phyloP scores from a whole-genome alignment of 2,888 invertebrate species.

The Allacma fusca region DNA sequence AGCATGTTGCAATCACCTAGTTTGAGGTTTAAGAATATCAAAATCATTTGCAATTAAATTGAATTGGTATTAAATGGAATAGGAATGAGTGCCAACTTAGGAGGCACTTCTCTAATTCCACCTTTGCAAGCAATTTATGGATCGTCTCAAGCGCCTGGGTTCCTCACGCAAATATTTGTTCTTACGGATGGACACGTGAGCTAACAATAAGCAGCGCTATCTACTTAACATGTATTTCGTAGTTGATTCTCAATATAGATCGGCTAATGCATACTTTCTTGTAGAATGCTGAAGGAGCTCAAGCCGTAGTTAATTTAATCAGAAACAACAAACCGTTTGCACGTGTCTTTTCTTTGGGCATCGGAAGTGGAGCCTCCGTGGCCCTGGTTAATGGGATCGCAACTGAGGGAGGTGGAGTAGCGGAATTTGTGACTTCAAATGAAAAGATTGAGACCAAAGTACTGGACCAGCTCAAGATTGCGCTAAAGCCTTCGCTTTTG shows the following conservation, averaged over 20 bases:
- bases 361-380: not conserved
- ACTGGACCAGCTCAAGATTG: not conserved
- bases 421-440: not conserved
- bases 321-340: not conserved
- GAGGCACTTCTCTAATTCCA: not conserved
- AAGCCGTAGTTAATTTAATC: not conserved
- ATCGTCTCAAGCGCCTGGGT: not conserved
- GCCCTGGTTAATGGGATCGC: not conserved
- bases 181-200: constrained; percentile 2
- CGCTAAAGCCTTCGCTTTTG: not conserved
- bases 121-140: not conserved
- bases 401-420: not conserved
- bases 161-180: constrained; percentile 11
- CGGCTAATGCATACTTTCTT: not conserved
- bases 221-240: too few species aligned
- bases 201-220: too few species aligned
- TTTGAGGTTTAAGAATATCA: too few species aligned
- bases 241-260: too few species aligned
- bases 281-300: too few species aligned
- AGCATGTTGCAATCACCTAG: too few species aligned
- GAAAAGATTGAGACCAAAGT: constrained; percentile 13
- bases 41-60: too few species aligned
- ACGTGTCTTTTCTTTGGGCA: not conserved
- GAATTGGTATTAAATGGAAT: too few species aligned
- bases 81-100: not conserved